Percentiles rank a stretch among this genome's conserved stretches.
These are phyloP conservation scores for Adelosebastes latens DNA, from an alignment of 2,797 vertebrate species.

Conservation along the genomic window DNA sequence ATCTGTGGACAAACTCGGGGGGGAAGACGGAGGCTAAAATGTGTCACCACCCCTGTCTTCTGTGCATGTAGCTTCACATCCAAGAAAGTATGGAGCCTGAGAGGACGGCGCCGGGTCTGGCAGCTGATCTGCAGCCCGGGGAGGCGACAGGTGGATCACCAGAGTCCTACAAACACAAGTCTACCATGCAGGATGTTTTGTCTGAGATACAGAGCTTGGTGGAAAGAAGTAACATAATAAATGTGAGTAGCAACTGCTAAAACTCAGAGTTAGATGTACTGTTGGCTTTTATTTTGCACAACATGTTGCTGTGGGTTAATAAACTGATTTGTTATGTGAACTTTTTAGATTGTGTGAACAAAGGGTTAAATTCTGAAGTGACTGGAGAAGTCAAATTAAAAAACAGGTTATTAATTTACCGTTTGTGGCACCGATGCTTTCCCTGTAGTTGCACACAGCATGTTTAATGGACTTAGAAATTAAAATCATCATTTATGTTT, in stretches of 20 bases:
- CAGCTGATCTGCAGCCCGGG: constrained; percentile 1
- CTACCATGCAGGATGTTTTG: constrained; percentile 64
- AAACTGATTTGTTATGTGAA: neutral
- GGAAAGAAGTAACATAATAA: constrained; percentile 66
- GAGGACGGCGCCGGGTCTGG: neutral
- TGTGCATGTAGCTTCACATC: constrained; percentile 42
- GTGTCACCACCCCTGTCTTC: constrained; percentile 46
- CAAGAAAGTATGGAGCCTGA: constrained; percentile 42
- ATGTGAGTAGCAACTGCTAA: constrained; percentile 67
- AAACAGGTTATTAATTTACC: neutral
- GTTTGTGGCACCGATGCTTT: neutral
- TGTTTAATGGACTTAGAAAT: neutral
- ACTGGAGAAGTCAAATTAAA: neutral
- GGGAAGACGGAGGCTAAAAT: constrained; percentile 16
- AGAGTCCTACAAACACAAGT: constrained; percentile 3
- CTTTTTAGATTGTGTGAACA: neutral
- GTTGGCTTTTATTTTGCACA: neutral
- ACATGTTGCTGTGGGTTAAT: neutral
- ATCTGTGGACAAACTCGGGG: constrained; percentile 47
- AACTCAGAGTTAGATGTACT: neutral
- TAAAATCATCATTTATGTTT: neutral
- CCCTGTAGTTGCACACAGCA: neutral
- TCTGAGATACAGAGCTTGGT: constrained; percentile 66
- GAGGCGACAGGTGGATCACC: constrained; percentile 29
- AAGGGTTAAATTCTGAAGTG: neutral